Conservation (phyloP, 2,113 vertebrate genomes). For the Strigops habroptila region DNA sequence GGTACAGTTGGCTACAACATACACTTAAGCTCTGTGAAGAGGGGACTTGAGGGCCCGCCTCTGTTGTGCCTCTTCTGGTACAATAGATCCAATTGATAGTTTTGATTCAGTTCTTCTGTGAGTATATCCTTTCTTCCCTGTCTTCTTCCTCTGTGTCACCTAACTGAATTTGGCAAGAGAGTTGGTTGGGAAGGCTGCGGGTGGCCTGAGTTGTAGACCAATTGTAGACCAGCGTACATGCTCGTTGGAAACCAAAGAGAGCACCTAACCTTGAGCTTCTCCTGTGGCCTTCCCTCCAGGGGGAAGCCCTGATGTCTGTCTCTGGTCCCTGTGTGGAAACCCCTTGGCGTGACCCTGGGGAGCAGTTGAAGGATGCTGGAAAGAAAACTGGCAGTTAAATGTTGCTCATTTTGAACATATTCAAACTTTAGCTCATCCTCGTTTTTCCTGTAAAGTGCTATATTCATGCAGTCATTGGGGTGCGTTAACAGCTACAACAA, state of each 20-base stretch:
- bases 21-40: accelerated
- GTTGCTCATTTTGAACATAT: neutral
- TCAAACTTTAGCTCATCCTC: neutral
- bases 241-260: neutral
- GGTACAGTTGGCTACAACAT: neutral
- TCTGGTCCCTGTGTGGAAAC: neutral
- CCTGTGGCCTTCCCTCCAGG: neutral
- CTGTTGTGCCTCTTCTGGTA: neutral
- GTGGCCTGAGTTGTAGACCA: too few relatives aligned
- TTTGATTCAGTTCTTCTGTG: neutral
- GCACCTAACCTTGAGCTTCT: neutral
- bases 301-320: neutral
- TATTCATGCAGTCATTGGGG: conserved; percentile 7
- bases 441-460: neutral
- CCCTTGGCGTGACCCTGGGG: neutral
- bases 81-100: neutral
- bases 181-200: neutral
- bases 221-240: accelerated
- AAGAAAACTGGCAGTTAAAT: neutral
- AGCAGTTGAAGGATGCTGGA: neutral
- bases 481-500: neutral
- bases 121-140: neutral
- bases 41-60: neutral
- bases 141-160: neutral
- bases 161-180: neutral